Evolutionary conservation across 2,113 vertebrate species (phyloP), one percentile per base, ranked within the genome.

Genomic region (Macquaria australasica): DNA sequence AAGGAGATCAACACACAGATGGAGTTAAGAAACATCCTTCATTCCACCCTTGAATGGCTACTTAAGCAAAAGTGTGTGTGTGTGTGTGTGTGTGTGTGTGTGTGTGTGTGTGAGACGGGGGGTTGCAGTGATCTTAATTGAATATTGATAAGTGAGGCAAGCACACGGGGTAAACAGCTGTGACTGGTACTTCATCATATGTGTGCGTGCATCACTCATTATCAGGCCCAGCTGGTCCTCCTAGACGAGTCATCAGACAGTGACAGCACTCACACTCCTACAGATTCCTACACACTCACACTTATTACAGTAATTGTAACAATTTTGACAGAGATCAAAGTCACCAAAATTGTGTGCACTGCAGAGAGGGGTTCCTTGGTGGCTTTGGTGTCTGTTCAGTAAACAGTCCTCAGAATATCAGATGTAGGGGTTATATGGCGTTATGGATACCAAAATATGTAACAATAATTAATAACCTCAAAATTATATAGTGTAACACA

Each of bases 141-240:
- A 95, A 93, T 93, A 94, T 92, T 93, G 93, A 94, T 94, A 92
- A 86, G 91, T 92, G 92, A 94, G 43, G 84, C 84, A 28, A 81
- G 87, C 73, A 70, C 76, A 78, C 34, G 39, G 79, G 83, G 81
- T 91, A 94, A 93, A 94, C 92, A 93, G 88, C 87, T 93, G 92
- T 92, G 92, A 91, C 89, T 83, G 83, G 79, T 93, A 87, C 92
- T 94, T 93, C 82, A 92, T 93, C 93, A 91, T 88, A 84, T 74
- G 91, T 90, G 76, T 82, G 59, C 83, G 89, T 77, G 77, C 91
- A 94, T 96, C 89, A 91, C 84, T 94, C 93, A 95, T 95, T 94
- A 94, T 90, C 88, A 89, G 77, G 69, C 82, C 84, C 94, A 96
- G 94, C 92, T 95, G 93, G 91, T 94, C 81, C 79, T 87, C 71